Evolutionary conservation across 2,888 invertebrate species (phyloP), one percentile per base, ranked within the genome.

Genomic region (Caenorhabditis sp.): DNA sequence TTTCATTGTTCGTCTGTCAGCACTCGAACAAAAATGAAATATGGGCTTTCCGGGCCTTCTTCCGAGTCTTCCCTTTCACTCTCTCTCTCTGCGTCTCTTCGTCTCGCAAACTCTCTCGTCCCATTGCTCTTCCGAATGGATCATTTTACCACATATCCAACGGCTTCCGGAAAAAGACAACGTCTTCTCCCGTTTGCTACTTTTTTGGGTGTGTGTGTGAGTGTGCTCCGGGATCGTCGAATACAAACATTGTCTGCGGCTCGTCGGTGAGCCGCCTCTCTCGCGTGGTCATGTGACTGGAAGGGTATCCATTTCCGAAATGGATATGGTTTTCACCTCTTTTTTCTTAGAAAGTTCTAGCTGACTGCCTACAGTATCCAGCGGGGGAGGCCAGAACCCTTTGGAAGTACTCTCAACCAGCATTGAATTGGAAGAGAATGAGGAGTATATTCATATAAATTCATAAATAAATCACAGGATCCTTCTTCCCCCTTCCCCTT

Each of bases 1-100:
- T 58, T 68, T 58, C 50, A 39, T 58, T 48, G 56, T 66, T 68
- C 37, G 43, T 53, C 58, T 68, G 68, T 68, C 58, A 68, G 59
- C 68, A 59, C 50, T 59, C 68, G 68, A 59, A 68, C 50, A 58
- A 68, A 66, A 59, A 68, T 68, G 68, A 68, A 68, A 68, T 56
- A 68, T 68, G 43, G 68, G 59, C 50, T 55, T 53, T 55, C 45
- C 55, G 55, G 55, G 48, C 20, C 37, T 24, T 35, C n/a, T n/a
- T n/a, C n/a, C n/a, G n/a, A n/a, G 46, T 55, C n/a, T 46, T 46
- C 32, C 37, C 56, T 37, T 48, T 46, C 46, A 53, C 24, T 46
- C 45, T 24, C 22, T 43, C 24, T 20, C 41, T 66, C 65, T 56
- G 45, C 20, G 48, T 66, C 56, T 66, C 66, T 41, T 41, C 66